These are phyloP conservation scores for Panzeria rudis DNA, from an alignment of 2,888 invertebrate genomes.

Conservation along the genomic window DNA sequence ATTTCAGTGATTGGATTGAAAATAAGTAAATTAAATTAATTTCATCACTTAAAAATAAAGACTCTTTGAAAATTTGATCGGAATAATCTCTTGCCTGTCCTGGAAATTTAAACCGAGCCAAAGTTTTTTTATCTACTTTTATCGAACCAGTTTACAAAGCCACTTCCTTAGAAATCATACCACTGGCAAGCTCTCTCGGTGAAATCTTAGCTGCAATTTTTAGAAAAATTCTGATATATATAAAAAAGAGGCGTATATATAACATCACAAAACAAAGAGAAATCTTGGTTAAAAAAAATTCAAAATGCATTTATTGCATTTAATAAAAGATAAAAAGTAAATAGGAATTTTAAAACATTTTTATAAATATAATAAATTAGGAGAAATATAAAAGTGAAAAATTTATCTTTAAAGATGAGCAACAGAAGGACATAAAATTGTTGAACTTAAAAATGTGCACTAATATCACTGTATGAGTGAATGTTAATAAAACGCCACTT, in stretches of 20 bases:
- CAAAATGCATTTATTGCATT: conserved; percentile 73
- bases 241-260: conserved; percentile 54
- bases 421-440: conserved; percentile 7
- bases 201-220: no score
- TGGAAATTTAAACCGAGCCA: no score
- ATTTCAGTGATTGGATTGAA: not conserved
- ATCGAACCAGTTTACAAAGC: no score
- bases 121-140: no score
- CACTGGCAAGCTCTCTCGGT: no score
- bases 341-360: conserved; percentile 7
- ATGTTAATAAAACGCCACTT: not conserved
- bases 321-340: conserved; percentile 52
- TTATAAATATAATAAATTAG: conserved; percentile 22
- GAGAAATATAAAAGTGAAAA: not conserved
- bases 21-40: no score
- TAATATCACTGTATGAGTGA: not conserved
- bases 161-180: no score
- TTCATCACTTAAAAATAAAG: no score
- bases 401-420: conserved; percentile 35
- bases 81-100: no score
- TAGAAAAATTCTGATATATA: no score
- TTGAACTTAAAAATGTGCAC: not conserved
- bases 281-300: conserved; percentile 37
- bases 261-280: conserved; percentile 34
- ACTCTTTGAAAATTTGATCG: no score